Evolutionary conservation across 2,888 invertebrate genomes (phyloP).

Genomic region (Stenurella melanura): DNA sequence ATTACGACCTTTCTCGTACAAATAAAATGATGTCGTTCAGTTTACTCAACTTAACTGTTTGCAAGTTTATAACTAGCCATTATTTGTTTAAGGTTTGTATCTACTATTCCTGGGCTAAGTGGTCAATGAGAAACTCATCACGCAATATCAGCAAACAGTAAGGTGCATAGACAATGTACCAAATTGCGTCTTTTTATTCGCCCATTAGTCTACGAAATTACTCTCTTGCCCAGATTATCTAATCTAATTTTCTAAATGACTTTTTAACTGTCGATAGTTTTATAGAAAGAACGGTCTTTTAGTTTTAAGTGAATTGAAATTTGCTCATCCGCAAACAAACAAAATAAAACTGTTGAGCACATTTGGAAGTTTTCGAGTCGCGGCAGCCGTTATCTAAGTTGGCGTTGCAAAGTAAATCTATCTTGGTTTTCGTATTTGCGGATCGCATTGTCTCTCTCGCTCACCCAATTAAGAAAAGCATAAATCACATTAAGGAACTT

Average conservation of each 20-base stretch:
- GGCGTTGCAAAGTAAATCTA: conserved; percentile 31
- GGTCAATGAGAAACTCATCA: too few species aligned
- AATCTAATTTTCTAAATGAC: conserved; percentile 42
- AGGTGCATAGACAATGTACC: background rate
- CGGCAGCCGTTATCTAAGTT: conserved; percentile 30
- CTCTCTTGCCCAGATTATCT: conserved; percentile 12
- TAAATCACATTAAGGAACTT: conserved; percentile 67
- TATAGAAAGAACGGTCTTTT: background rate
- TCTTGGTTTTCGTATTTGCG: conserved; percentile 28
- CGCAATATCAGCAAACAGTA: background rate
- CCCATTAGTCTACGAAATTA: background rate
- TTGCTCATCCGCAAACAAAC: conserved; percentile 38
- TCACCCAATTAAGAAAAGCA: conserved; percentile 66
- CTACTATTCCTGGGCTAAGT: too few species aligned
- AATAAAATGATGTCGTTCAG: too few species aligned
- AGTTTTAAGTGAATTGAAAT: conserved; percentile 45
- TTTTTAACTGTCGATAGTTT: conserved; percentile 43
- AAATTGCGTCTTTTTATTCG: too few species aligned
- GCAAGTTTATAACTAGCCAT: too few species aligned
- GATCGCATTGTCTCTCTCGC: conserved; percentile 56
- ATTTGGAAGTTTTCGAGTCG: conserved; percentile 41
- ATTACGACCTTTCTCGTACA: too few species aligned
- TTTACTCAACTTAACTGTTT: too few species aligned
- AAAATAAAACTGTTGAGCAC: conserved; percentile 40
- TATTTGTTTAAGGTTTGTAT: too few species aligned